Conservation (phyloP, 2,113 vertebrate genomes). For the Ceyx melanurus region DNA sequence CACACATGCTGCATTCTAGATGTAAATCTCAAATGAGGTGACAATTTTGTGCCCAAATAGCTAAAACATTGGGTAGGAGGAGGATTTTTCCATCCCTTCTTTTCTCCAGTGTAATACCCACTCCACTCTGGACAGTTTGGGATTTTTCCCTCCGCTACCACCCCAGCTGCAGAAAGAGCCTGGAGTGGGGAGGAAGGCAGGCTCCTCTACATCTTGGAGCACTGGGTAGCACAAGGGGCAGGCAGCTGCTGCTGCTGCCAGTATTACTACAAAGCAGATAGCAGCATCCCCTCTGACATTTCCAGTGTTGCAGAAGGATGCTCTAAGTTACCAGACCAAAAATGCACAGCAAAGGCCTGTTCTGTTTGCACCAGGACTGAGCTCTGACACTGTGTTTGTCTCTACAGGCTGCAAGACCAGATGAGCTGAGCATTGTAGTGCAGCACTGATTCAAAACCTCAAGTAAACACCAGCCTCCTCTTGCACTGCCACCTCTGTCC, state of each 20-base stretch:
- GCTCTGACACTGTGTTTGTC: rapidly evolving
- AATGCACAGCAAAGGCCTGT: background rate
- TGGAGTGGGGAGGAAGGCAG: background rate
- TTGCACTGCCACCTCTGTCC: background rate
- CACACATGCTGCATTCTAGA: background rate
- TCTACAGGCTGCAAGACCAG: background rate
- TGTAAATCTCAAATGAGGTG: background rate
- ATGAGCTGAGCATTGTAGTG: background rate
- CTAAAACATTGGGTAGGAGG: background rate
- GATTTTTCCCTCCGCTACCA: background rate
- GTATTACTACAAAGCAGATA: background rate
- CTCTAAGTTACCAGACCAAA: background rate
- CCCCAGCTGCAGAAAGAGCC: background rate
- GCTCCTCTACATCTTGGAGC: background rate
- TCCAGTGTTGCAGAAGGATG: background rate
- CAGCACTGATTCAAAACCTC: background rate
- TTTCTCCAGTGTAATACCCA: background rate
- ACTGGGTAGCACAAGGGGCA: background rate
- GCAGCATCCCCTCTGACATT: background rate
- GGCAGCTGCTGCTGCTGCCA: background rate
- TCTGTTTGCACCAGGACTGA: background rate
- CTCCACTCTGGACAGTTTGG: background rate
- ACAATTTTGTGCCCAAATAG: background rate
- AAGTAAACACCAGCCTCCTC: background rate
- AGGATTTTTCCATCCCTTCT: background rate